A percentile compares a stretch with the other conserved stretches of the same genome.
These are phyloP conservation scores for Chloroceryle inda DNA, from an alignment of 2,797 vertebrate genomes.

Conservation along the genomic window DNA sequence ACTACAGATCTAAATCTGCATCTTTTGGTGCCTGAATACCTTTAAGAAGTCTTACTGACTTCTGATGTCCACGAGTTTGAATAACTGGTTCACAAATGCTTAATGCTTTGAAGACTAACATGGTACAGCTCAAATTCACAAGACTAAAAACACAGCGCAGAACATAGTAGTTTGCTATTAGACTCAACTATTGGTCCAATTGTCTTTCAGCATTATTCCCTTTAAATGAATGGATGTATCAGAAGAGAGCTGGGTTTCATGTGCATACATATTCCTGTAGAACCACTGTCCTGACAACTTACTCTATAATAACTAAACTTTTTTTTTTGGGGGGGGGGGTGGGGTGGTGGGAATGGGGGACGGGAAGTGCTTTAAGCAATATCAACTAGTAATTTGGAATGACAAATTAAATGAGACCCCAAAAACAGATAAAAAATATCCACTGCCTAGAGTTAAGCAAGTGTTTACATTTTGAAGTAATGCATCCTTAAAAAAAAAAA, in stretches of 20 bases:
- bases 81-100: background rate
- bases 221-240: background rate
- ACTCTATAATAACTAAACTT: background rate
- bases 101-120: background rate
- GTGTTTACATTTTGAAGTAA: background rate
- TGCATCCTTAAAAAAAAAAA: background rate
- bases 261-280: background rate
- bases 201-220: background rate
- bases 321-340: no score
- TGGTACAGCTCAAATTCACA: background rate
- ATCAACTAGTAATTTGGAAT: background rate
- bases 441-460: background rate
- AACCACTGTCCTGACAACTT: background rate
- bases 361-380: background rate
- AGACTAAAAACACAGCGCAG: background rate
- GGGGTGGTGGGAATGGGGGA: no score
- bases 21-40: background rate
- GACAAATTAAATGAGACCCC: background rate
- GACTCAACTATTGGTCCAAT: background rate
- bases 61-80: background rate
- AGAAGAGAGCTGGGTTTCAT: background rate
- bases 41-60: background rate
- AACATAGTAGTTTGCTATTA: background rate
- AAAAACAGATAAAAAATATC: background rate
- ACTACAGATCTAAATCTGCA: background rate